phyloP scores from a whole-genome alignment of 2,888 invertebrate species.

The Orchestes rusci region DNA sequence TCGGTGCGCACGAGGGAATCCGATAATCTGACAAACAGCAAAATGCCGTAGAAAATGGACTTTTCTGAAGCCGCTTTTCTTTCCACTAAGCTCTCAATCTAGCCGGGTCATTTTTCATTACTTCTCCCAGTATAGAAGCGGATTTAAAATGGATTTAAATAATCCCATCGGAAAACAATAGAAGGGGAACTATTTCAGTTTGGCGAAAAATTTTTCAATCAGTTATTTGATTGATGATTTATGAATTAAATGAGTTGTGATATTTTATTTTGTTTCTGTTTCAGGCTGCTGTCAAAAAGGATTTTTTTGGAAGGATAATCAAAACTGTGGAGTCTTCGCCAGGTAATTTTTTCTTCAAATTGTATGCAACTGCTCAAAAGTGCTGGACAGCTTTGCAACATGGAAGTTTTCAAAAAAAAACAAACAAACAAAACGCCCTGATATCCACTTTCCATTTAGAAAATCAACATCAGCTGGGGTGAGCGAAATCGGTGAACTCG shows the following conservation, averaged over 20 bases:
- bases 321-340: conserved; percentile 23
- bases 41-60: conserved; percentile 39
- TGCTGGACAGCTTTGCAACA: too few species aligned
- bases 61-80: conserved; percentile 37
- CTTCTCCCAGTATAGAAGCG: conserved; percentile 10
- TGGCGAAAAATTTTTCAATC: too few species aligned
- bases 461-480: too few species aligned
- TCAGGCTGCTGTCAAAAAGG: conserved; percentile 39
- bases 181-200: too few species aligned
- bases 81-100: conserved; percentile 39
- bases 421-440: too few species aligned
- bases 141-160: not conserved
- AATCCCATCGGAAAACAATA: not conserved
- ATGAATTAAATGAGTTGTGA: too few species aligned
- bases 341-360: too few species aligned
- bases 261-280: conserved; percentile 32
- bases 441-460: too few species aligned
- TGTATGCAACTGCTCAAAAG: too few species aligned
- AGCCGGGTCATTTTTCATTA: conserved; percentile 40
- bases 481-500: too few species aligned
- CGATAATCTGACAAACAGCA: conserved; percentile 40
- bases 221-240: too few species aligned
- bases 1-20: conserved; percentile 29
- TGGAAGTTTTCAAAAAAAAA: too few species aligned
- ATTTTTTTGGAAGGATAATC: conserved; percentile 42